Evolutionary conservation across 2,113 vertebrate genomes (phyloP), one percentile per base, ranked within the genome.

Genomic region (Psephotus haematonotus): DNA sequence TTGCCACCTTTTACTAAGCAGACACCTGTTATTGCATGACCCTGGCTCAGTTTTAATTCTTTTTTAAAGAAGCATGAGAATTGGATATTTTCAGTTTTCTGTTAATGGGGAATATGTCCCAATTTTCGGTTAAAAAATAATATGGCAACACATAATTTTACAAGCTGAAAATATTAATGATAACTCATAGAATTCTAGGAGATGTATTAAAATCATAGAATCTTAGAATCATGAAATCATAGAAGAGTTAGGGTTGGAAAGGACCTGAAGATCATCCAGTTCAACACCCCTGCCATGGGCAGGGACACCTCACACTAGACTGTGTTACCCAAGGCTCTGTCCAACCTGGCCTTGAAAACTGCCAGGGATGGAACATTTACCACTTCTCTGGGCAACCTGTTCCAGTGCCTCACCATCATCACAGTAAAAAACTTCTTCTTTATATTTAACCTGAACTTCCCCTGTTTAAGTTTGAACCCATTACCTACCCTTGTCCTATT

Each of bases 121-220:
- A 39, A 78, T 90, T 93, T 91, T 92, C 92, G 1, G 10, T 44
- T n/a, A 53, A 59, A 77, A 94, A 70, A 88, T 95, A 96, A 83
- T 69, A 92, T 81, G 57, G 63, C 77, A 96, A 97, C 62, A 92
- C 41, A 65, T 80, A 78, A 93, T 92, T 94, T 92, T 85, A 94
- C 89, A 64, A 89, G 90, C 43, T 96, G 77, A 97, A 80, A 82
- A 94, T 92, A 94, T 80, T 94, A 95, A 90, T 76, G 88, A 93
- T 90, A 97, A 84, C 70, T 92, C 88, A 79, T 57, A 63, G 69
- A 97, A 88, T 88, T 95, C 84, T 95, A 71, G 79, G 96, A 92
- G 84, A 95, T 35, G 76, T 41, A 59, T 35, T 59, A 59, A 59
- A 59, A 59, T 59, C 20, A 59, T 24, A 35, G 33, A 59, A 23